Evolutionary conservation across 2,888 invertebrate species (phyloP).

Genomic region (Spicauda simplicius): DNA sequence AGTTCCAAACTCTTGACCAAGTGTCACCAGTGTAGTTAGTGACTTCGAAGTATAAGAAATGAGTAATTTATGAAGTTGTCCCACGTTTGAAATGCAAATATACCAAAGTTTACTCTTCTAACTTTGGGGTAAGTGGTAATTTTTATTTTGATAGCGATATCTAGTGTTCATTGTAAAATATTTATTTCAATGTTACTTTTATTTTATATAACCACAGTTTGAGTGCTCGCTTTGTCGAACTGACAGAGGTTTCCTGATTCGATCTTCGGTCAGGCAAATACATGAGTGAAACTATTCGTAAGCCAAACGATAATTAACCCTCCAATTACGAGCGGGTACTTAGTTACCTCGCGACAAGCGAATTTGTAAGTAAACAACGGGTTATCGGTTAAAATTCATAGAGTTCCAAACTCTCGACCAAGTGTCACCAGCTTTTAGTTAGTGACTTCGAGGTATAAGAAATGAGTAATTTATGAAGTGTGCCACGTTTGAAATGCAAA

Average conservation of each 20-base stretch:
- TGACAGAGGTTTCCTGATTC: no score
- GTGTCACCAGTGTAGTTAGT: constrained; percentile 10
- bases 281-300: neutral
- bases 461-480: constrained; percentile 19
- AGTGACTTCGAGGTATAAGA: constrained; percentile 23
- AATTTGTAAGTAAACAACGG: constrained; percentile 16
- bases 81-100: constrained; percentile 21
- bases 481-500: constrained; percentile 23
- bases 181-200: no score
- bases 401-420: constrained; percentile 28
- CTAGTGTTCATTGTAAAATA: no score
- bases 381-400: constrained; percentile 32
- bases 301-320: constrained; percentile 23
- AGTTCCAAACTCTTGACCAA: constrained; percentile 24
- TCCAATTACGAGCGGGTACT: constrained; percentile 6
- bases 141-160: neutral
- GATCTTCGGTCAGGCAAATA: no score
- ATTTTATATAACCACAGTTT: no score
- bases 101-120: neutral
- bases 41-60: constrained; percentile 26
- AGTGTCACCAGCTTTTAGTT: constrained; percentile 13
- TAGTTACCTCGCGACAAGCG: constrained; percentile 10
- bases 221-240: no score
- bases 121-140: neutral
- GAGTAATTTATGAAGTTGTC: constrained; percentile 16